Conservation (phyloP, 2,888 invertebrate species). For the Drosophila kuntzei region DNA sequence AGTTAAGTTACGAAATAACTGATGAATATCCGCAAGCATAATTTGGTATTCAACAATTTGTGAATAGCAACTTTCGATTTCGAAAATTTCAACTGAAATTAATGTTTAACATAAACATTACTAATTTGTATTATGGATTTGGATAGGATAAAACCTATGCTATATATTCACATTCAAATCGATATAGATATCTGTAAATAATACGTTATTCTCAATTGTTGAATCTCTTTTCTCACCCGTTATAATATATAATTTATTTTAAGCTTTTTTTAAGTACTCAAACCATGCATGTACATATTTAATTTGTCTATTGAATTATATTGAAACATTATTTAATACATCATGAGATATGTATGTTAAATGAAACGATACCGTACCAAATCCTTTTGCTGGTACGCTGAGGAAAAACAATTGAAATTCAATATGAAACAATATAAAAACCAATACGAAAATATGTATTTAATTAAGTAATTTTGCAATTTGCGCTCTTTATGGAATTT, state of each 20-base stretch:
- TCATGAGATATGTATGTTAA: not conserved
- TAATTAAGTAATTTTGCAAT: slow-evolving; percentile 4
- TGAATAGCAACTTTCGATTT: not conserved
- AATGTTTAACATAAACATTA: too few relatives aligned
- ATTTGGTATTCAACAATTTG: not conserved
- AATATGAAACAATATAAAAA: too few relatives aligned
- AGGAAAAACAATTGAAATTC: not conserved
- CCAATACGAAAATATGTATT: too few relatives aligned
- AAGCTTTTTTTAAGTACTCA: not conserved
- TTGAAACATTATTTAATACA: not conserved
- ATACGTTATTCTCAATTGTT: not conserved
- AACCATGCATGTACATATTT: not conserved
- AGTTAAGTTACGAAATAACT: not conserved
- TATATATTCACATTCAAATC: not conserved
- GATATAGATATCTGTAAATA: not conserved
- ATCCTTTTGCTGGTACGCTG: slow-evolving; percentile 4
- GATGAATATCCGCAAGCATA: not conserved
- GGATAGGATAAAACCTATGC: too few relatives aligned
- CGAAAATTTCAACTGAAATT: not conserved
- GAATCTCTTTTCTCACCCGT: not conserved
- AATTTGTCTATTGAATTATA: not conserved
- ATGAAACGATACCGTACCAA: slow-evolving; percentile 9
- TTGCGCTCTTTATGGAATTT: not conserved
- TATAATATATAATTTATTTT: not conserved
- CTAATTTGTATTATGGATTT: too few relatives aligned